A percentile compares a stretch with the other conserved stretches of the same genome.
phyloP scores from a whole-genome alignment of 1,140 invertebrate genomes.

The Diuraphis noxia region DNA sequence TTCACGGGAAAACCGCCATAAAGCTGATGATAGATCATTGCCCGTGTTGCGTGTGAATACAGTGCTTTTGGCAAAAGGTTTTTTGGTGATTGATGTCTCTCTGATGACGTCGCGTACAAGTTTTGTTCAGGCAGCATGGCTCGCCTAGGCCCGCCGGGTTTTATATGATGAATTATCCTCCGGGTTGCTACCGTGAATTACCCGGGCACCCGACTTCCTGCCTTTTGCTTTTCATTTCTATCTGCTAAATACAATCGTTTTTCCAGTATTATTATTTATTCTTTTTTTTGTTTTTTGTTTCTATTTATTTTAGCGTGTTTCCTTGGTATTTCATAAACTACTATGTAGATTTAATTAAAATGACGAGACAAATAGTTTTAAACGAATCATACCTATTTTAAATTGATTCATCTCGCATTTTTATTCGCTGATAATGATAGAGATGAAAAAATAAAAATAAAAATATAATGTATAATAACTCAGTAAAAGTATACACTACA shows the following conservation, averaged over 20 bases:
- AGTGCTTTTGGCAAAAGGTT: slow-evolving; percentile 53
- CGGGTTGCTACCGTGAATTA: slow-evolving; percentile 35
- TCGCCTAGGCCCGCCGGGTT: slow-evolving; percentile 34
- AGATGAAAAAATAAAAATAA: too few species aligned
- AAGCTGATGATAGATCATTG: slow-evolving; percentile 53
- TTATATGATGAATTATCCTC: slow-evolving; percentile 53
- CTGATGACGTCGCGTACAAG: slow-evolving; percentile 50
- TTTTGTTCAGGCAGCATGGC: slow-evolving; percentile 41
- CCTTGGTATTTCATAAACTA: not conserved
- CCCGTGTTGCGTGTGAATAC: slow-evolving; percentile 44
- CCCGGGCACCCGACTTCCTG: slow-evolving; percentile 45
- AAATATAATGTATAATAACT: not conserved
- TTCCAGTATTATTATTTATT: slow-evolving; percentile 28
- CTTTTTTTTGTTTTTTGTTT: not conserved
- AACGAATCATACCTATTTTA: not conserved
- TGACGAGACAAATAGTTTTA: not conserved
- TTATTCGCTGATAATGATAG: not conserved
- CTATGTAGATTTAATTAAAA: slow-evolving; percentile 1
- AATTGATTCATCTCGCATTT: not conserved
- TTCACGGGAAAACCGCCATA: slow-evolving; percentile 41
- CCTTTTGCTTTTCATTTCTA: slow-evolving; percentile 50
- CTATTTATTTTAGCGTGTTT: not conserved
- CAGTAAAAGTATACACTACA: not conserved
- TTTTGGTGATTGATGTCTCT: slow-evolving; percentile 54
- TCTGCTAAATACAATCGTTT: slow-evolving; percentile 36